These are phyloP conservation scores for Heterohyrax brucei DNA, from an alignment of 2,797 vertebrate species.

Conservation along the genomic window DNA sequence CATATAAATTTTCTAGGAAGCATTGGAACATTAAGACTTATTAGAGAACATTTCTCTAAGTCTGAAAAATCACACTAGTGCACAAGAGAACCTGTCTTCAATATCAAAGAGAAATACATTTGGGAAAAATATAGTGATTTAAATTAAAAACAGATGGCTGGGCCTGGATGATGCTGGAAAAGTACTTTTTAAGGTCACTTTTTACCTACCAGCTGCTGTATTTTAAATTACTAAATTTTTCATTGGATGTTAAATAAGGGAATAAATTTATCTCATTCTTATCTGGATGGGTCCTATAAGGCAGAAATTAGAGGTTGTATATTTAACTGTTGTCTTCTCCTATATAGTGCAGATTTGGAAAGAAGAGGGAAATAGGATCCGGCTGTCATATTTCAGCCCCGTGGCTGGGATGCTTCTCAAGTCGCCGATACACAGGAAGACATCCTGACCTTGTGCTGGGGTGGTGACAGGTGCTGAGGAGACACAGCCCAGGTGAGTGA, in stretches of 20 bases:
- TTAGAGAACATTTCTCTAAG: neutral
- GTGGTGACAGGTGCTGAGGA: neutral
- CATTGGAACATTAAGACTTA: neutral
- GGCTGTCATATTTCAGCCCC: neutral
- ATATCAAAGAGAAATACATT: neutral
- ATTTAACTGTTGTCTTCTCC: neutral
- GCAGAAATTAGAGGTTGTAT: neutral
- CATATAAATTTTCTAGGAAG: neutral
- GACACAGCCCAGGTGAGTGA: neutral
- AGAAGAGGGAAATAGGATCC: neutral
- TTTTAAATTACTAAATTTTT: neutral
- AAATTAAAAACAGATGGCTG: neutral
- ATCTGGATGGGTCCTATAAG: neutral
- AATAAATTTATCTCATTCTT: neutral
- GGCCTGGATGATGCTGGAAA: neutral
- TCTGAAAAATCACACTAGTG: neutral
- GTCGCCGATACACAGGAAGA: no score
- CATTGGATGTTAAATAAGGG: neutral
- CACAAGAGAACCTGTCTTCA: neutral
- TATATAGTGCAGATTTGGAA: neutral
- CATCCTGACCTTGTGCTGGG: no score
- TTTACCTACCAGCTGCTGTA: neutral
- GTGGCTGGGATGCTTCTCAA: no score
- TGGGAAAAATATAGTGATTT: neutral
- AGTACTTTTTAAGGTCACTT: neutral